Conservation (phyloP, 1,140 invertebrate species). For the Venustaconcha ellipsiformis region DNA sequence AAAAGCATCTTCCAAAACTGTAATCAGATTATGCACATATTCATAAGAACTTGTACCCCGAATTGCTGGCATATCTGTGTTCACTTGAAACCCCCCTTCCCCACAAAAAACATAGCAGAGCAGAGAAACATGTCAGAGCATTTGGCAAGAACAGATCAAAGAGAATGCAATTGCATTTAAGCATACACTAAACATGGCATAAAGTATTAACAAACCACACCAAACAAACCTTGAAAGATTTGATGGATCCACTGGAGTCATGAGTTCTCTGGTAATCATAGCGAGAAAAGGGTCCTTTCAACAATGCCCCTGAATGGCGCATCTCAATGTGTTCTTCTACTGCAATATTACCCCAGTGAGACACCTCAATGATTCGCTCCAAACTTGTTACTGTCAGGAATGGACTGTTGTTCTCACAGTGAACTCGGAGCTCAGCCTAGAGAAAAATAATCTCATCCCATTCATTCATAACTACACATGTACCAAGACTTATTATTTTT, state of each 20-base stretch:
- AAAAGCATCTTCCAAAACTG: too few species aligned
- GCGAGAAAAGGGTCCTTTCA: conserved; percentile 94
- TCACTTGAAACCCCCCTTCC: too few species aligned
- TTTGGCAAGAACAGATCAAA: too few species aligned
- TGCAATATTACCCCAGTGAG: conserved; percentile 99
- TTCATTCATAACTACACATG: neutral
- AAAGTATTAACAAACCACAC: too few species aligned
- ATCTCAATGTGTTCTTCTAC: conserved; percentile 95
- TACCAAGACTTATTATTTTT: neutral
- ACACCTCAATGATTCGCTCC: conserved; percentile 92
- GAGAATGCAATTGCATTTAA: too few species aligned
- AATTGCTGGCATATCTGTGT: too few species aligned
- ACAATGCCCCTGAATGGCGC: conserved; percentile 88
- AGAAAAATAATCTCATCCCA: conserved; percentile 7
- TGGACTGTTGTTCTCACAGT: conserved; percentile 97
- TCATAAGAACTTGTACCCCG: too few species aligned
- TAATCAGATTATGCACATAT: too few species aligned
- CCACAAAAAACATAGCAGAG: too few species aligned
- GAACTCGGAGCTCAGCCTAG: conserved; percentile 81
- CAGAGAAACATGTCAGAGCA: too few species aligned
- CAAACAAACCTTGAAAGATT: conserved; percentile 81
- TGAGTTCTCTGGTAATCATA: conserved; percentile 96
- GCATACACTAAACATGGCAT: too few species aligned
- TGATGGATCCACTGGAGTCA: conserved; percentile 86
- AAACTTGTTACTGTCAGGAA: conserved; percentile 91